A percentile compares a stretch with the other conserved stretches of the same genome.
Conservation (phyloP, 2,113 vertebrate genomes). For the Alligator mississippiensis region DNA sequence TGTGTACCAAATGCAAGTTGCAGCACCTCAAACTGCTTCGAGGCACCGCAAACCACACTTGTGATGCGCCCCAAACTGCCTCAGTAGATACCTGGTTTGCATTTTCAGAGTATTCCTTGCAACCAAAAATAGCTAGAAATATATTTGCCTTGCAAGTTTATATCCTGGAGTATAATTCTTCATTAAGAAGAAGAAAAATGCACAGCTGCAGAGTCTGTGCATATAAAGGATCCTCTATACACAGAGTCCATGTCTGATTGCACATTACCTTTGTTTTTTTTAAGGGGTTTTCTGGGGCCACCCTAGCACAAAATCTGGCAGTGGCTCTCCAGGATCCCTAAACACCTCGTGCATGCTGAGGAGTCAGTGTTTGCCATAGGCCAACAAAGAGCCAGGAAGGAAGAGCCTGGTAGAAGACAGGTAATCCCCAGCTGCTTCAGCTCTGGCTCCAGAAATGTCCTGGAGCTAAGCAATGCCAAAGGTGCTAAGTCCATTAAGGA, state of each 20-base stretch:
- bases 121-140: background rate
- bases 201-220: background rate
- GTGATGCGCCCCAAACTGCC: background rate
- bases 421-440: background rate
- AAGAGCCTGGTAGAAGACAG: background rate
- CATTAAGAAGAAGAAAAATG: background rate
- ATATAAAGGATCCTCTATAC: background rate
- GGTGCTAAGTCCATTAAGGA: background rate
- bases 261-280: background rate
- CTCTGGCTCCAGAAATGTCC: background rate
- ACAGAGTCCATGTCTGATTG: accelerated
- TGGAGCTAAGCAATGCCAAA: background rate
- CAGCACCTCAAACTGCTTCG: too few species aligned
- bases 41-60: too few species aligned
- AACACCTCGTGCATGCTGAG: accelerated
- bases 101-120: background rate
- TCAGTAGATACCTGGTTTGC: background rate
- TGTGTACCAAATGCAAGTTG: too few species aligned
- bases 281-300: background rate
- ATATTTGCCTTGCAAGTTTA: background rate
- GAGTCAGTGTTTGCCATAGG: accelerated
- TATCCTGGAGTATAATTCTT: background rate
- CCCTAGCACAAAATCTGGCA: background rate
- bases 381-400: accelerated
- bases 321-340: background rate